Base-by-base conservation (phyloP, 2,888 invertebrate species). In the Cistogaster globosa region DNA sequence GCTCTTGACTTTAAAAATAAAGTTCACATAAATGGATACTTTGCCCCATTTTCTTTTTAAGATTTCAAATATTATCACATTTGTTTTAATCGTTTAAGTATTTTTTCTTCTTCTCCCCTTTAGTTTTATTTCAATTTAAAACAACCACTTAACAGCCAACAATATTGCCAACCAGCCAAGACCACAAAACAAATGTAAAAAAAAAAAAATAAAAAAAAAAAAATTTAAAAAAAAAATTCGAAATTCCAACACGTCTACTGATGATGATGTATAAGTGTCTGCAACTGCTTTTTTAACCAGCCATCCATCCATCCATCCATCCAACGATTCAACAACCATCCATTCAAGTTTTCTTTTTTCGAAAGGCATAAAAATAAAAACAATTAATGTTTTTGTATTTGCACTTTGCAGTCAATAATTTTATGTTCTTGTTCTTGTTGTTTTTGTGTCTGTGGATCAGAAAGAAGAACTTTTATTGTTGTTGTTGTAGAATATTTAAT, bases 161-260 rank as follows among this genome's bases (percentile, higher is more conserved):
- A 55, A 42, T 71, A 80, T 36, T 60, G 62, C 42, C 51, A 74
- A 32, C 63, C 78, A 45, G 8, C 36, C 67, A 45, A 79, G 68
- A 62, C 75, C 79, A 63, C 69, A 16, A 53, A 68, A 53, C 77
- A 78, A 53, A 58, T 68, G 77, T 14, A 48, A 5, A 16, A 18
- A 26, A 18, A 20, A 20, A 48, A n/a, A 9, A 32, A 20, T 7
- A 60, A 45, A 57, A 0, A 38, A 51, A 57, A 58, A 67, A 42
- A 22, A 68, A n/a, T n/a, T n/a, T n/a, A 12, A 53, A 16, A 63
- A 22, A 68, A 42, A 57, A 60, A 60, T n/a, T 32, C 32, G 32
- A 78, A 82, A 85, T 85, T 82, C 85, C 85, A 79, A 65, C 82
- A 79, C 85, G 85, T 85, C 57, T 75, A 55, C 4, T 57, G 74